A percentile compares a stretch with the other conserved stretches of the same genome.
Evolutionary conservation across 2,797 vertebrate genomes (phyloP).

Genomic region (Crenuchus spilurus): DNA sequence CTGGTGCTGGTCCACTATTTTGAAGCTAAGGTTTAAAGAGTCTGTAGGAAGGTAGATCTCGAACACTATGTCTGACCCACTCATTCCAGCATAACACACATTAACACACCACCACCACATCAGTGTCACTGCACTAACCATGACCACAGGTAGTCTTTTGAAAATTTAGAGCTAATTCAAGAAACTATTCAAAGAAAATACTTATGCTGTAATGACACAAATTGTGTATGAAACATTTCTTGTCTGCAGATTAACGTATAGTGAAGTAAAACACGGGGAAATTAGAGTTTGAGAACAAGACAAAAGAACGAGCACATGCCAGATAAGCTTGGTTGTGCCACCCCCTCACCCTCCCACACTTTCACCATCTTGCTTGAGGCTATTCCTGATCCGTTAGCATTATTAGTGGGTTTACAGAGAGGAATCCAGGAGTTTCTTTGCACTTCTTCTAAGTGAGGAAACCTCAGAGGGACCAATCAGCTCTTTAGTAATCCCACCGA

Average conservation of each 20-base stretch:
- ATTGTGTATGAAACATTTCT: conserved; percentile 27
- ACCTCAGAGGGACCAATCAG: conserved; percentile 69
- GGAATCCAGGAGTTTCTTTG: conserved; percentile 48
- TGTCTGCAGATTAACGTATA: conserved; percentile 20
- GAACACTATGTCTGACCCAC: too few relatives aligned
- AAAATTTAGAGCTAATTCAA: not conserved
- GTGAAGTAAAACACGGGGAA: conserved; percentile 26
- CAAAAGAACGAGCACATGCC: conserved; percentile 44
- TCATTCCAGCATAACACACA: too few relatives aligned
- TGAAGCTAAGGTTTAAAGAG: too few relatives aligned
- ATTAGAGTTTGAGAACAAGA: conserved; percentile 30
- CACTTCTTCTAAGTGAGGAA: conserved; percentile 58
- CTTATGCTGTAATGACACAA: not conserved
- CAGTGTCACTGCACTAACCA: too few relatives aligned
- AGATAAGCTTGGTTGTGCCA: conserved; percentile 38
- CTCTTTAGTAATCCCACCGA: conserved; percentile 40
- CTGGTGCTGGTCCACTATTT: too few relatives aligned
- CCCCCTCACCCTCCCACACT: conserved; percentile 44
- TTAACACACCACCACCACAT: too few relatives aligned
- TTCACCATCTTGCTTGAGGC: conserved; percentile 43
- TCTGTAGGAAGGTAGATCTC: too few relatives aligned
- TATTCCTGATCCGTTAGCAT: conserved; percentile 57
- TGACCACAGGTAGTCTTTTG: not conserved
- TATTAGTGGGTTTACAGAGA: conserved; percentile 65
- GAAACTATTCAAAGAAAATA: not conserved